Evolutionary conservation across 2,113 vertebrate species (phyloP), one percentile per base, ranked within the genome.

Genomic region (Emberiza fucata): DNA sequence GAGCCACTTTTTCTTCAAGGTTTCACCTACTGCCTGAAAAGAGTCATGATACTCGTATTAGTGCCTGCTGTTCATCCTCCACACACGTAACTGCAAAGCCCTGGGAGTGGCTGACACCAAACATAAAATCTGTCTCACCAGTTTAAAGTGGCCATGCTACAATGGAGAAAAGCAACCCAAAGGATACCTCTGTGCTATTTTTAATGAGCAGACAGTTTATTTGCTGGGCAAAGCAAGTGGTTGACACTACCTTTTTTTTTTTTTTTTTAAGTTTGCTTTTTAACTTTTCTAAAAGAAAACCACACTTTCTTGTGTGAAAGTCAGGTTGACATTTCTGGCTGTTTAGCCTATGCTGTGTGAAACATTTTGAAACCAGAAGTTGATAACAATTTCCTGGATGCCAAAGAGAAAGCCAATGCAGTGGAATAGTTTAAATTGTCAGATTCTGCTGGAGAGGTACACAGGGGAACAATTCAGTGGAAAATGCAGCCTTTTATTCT

Each of bases 21-120:
- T 98, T 97, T 98, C 98, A 98, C 98, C 98, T 98, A 98, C 98
- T 98, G 98, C 98, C 98, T 98, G 98, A 98, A 98, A 98, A 98
- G 93, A 98, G 98, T 98, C 97, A 98, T 97, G 98, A 98, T 92
- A 98, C 97, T 97, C 19, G 16, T 78, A 97, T 98, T 98, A 98
- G 98, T 98, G 96, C 92, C 94, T 86, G 81, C 93, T 91, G 92
- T 91, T 89, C 96, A 81, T 57, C 76, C 94, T 75, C 79, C 64
- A 18, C 76, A 94, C 45, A 65, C 50, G 61, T 75, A 95, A 88
- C 88, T 97, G 96, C 92, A 88, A 90, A 95, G 23, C 88, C 79
- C 66, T 86, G 79, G 95, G 94, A 75, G 88, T 81, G 65, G 84
- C 64, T 63, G 92, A 63, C 76, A 84, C 63, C 72, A 39, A 37